Evolutionary conservation across 2,113 vertebrate species (phyloP), one percentile per base, ranked within the genome.

Genomic region (Ailurus styani): DNA sequence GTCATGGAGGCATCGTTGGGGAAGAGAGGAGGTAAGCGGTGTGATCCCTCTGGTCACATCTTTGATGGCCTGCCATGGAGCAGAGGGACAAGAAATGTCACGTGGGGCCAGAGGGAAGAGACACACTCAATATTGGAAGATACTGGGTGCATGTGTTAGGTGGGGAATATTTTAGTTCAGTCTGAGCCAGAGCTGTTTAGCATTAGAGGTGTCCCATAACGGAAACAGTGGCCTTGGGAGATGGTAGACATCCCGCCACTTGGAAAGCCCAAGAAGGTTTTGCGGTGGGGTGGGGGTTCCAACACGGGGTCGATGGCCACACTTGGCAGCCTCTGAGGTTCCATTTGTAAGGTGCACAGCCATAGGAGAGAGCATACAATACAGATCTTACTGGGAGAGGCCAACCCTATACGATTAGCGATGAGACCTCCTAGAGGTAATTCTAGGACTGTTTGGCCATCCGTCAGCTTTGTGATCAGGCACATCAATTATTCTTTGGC

Each of bases 21-120:
- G 50, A 81, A 66, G 77, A 88, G 34, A 73, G 18, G 5, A 9
- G 14, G 13, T 23, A 42, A 34, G 17, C 5, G 20, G 15, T 31
- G 45, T 3, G 17, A 4, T 2, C 10, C 29, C 47, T 34, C 31
- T 57, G 4, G 0, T n/a, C 25, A 27, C 10, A 3, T 78, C 34
- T 83, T 40, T 37, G 52, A 64, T 47, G 17, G 25, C 6, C 3
- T 68, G 54, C 55, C 57, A 55, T 55, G 57, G 60, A 66, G 31
- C 25, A 87, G 62, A 87, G 34, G 14, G 4, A 86, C 10, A 70
- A 50, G 50, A 12, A 42, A 23, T 17, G 5, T 66, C 40, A 17
- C 17, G 7, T 37, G 23, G 11, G 21, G 37, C 7, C 29, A 34
- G 54, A 72, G 6, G 3, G 8, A 18, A 60, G n/a, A 91, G 78